Evolutionary conservation across 2,797 vertebrate species (phyloP), one percentile per base, ranked within the genome.

Genomic region (Odontamblyopus rebecca): DNA sequence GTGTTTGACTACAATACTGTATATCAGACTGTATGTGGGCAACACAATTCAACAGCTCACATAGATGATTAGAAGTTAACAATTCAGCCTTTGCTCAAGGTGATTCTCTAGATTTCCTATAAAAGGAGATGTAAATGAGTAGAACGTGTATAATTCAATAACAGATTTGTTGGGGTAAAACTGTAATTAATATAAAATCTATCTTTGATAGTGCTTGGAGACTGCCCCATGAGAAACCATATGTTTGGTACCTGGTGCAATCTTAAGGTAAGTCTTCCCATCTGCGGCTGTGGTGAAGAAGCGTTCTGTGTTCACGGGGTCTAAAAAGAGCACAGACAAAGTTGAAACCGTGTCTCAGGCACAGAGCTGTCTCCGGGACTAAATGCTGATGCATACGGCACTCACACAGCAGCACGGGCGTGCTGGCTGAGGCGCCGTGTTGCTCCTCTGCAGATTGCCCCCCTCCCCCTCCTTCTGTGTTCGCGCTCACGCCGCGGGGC

Each of bases 231-330:
- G 6, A 60, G 57, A 30, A 60, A 60, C 13, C 13, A 29, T 60
- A 11, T 1, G 6, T 2, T 75, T 27, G 62, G 82, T 67, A 93
- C 91, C 91, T 87, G 91, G 85, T 56, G 89, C 86, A 6, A 92
- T 91, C 89, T 92, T 92, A 82, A 91, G 80, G 79, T 86, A 89
- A 2, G 90, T 90, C 78, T 93, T 92, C 12, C 85, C 90, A 67
- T 91, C 91, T 2, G 79, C 86, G 6, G 87, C 72, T 8, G 90
- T 72, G 67, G 85, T 84, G 78, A 91, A 91, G 83, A 90, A 89
- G 4, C 86, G 88, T 1, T 91, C 90, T 5, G 91, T 75, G 15
- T 80, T 89, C 60, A 91, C 83, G 0, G 89, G 86, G 71, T 91
- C 91, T 93, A 41, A 38, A 57, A n/a, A 56, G 32, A 26, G 13